These are phyloP conservation scores for Temnothorax unifasciatus DNA, from an alignment of 2,888 invertebrate genomes.

Conservation along the genomic window DNA sequence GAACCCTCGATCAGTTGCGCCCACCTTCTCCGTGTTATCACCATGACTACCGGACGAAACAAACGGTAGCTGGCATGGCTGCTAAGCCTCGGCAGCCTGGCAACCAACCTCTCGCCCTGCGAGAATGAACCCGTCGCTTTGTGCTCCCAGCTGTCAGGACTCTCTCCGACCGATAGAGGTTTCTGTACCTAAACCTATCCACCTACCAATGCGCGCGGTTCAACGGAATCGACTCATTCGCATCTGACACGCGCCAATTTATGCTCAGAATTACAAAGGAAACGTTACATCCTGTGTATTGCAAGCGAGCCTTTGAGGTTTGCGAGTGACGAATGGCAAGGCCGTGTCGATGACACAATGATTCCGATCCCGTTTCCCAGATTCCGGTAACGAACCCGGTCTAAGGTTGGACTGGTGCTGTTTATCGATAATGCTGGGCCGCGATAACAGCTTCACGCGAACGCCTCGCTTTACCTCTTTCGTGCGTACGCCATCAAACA, in stretches of 20 bases:
- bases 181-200: constrained; percentile 35
- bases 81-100: constrained; percentile 61
- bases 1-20: constrained; percentile 60
- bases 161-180: constrained; percentile 29
- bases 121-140: constrained; percentile 57
- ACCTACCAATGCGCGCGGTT: constrained; percentile 51
- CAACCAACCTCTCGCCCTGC: constrained; percentile 56
- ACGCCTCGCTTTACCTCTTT: constrained; percentile 11
- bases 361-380: constrained; percentile 58
- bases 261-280: constrained; percentile 70
- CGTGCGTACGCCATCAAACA: background rate
- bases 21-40: constrained; percentile 69
- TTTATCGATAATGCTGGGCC: constrained; percentile 12
- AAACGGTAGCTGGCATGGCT: constrained; percentile 56
- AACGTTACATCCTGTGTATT: constrained; percentile 50
- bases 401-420: constrained; percentile 48
- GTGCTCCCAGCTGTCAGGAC: constrained; percentile 47
- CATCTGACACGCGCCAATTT: constrained; percentile 69
- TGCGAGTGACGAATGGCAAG: constrained; percentile 39
- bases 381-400: constrained; percentile 40
- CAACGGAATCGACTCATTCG: constrained; percentile 62
- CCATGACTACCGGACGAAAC: constrained; percentile 70
- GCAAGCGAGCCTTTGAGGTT: constrained; percentile 70
- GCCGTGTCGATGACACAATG: constrained; percentile 67
- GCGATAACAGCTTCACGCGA: constrained; percentile 5